Conservation (phyloP, 2,113 vertebrate species). For the Okapia johnstoni region DNA sequence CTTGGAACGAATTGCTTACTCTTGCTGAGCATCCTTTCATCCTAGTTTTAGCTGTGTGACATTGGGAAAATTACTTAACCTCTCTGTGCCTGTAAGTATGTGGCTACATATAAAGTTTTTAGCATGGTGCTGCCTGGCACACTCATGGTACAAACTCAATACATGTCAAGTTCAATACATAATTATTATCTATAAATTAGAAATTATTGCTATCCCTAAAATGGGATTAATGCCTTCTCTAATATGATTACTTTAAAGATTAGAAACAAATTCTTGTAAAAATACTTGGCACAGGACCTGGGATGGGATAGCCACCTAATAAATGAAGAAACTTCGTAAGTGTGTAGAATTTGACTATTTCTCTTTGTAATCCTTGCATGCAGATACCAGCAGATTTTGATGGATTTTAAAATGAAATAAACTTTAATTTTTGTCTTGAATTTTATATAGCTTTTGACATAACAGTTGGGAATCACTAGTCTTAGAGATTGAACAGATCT, state of each 20-base stretch:
- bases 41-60: neutral
- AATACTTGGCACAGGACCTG: neutral
- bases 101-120: neutral
- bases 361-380: neutral
- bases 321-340: neutral
- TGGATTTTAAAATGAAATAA: neutral
- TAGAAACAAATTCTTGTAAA: neutral
- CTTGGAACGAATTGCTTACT: neutral
- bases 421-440: neutral
- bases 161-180: neutral
- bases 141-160: neutral
- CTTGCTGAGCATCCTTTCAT: neutral
- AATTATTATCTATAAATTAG: neutral
- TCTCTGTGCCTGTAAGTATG: neutral
- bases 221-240: neutral
- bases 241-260: neutral
- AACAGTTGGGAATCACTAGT: neutral
- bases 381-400: neutral
- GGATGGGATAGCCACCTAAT: neutral
- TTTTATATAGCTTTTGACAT: conserved; percentile 1
- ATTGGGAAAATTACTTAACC: conserved; percentile 1
- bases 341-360: neutral
- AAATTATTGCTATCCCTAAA: neutral
- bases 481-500: neutral
- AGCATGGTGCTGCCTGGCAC: neutral